Percentiles rank a stretch among this genome's conserved stretches.
phyloP scores from a whole-genome alignment of 2,888 invertebrate genomes.

The Apoda limacodes region DNA sequence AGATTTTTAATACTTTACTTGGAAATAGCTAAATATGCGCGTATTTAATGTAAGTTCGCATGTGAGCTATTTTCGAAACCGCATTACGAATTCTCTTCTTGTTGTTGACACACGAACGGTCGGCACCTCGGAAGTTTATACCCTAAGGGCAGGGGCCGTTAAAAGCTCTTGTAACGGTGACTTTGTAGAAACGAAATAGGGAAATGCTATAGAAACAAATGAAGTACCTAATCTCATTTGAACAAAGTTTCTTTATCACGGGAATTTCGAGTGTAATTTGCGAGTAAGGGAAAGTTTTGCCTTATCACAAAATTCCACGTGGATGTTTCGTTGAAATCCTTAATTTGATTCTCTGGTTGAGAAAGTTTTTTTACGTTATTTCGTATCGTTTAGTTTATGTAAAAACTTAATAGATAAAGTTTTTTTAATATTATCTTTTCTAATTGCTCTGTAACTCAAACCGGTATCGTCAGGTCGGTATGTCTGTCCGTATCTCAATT shows the following conservation, averaged over 20 bases:
- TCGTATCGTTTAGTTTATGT: conserved; percentile 10
- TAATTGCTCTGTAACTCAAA: too few relatives aligned
- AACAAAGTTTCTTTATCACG: conserved; percentile 62
- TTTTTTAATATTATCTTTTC: too few relatives aligned
- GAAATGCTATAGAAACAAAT: conserved; percentile 45
- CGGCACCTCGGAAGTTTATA: background rate
- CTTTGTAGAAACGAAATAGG: conserved; percentile 44
- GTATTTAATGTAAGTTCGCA: too few relatives aligned
- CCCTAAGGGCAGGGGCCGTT: background rate
- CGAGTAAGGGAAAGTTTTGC: conserved; percentile 56
- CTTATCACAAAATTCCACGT: conserved; percentile 66
- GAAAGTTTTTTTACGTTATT: conserved; percentile 24
- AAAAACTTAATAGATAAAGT: too few relatives aligned
- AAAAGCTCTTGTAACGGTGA: conserved; percentile 28
- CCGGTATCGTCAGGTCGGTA: too few relatives aligned
- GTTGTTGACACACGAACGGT: too few relatives aligned
- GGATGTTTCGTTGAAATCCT: conserved; percentile 58
- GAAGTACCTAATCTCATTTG: conserved; percentile 52
- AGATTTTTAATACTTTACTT: too few relatives aligned
- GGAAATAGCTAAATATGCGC: too few relatives aligned
- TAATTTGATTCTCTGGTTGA: conserved; percentile 43
- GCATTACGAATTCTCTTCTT: too few relatives aligned
- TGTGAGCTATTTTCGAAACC: too few relatives aligned
- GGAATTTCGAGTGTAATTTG: conserved; percentile 63
- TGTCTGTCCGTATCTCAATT: too few relatives aligned